phyloP scores from a whole-genome alignment of 2,797 vertebrate species.

The Fundulus diaphanus region DNA sequence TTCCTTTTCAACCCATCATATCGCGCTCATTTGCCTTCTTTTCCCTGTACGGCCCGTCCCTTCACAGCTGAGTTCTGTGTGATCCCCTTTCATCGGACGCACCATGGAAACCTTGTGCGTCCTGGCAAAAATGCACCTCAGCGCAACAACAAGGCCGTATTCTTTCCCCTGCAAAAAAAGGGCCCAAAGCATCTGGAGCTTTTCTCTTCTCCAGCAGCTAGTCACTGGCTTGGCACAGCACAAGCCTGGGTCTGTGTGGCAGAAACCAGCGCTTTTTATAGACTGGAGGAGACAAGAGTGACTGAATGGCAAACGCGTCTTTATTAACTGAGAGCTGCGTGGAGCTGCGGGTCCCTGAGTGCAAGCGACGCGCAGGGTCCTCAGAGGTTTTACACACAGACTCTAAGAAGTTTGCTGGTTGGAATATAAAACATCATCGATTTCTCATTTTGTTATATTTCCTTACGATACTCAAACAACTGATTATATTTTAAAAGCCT shows the following conservation, averaged over 20 bases:
- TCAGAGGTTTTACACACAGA: conserved; percentile 38
- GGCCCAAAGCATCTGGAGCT: conserved; percentile 83
- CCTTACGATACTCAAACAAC: background rate
- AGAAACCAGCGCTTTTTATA: conserved; percentile 84
- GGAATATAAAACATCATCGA: conserved; percentile 30
- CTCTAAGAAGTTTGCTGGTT: conserved; percentile 34
- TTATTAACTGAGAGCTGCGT: conserved; percentile 75
- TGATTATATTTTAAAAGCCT: background rate
- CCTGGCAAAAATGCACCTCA: conserved; percentile 86
- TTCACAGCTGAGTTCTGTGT: conserved; percentile 80
- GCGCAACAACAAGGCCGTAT: conserved; percentile 84
- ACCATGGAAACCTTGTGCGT: conserved; percentile 83
- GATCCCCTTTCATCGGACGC: conserved; percentile 82
- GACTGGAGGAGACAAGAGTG: conserved; percentile 78
- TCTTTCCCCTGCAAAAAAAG: conserved; percentile 70
- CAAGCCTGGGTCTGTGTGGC: conserved; percentile 83
- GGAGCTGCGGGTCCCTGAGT: conserved; percentile 56
- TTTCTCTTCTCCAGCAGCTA: conserved; percentile 70
- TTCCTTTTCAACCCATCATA: conserved; percentile 60
- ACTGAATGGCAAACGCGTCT: conserved; percentile 78
- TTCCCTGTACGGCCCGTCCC: conserved; percentile 78
- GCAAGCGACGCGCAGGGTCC: conserved; percentile 58
- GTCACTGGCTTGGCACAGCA: conserved; percentile 71
- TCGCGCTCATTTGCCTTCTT: conserved; percentile 69
- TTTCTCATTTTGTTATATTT: background rate